These are phyloP conservation scores for Lepidurus couesii DNA, from an alignment of 1,140 invertebrate species.

Conservation along the genomic window DNA sequence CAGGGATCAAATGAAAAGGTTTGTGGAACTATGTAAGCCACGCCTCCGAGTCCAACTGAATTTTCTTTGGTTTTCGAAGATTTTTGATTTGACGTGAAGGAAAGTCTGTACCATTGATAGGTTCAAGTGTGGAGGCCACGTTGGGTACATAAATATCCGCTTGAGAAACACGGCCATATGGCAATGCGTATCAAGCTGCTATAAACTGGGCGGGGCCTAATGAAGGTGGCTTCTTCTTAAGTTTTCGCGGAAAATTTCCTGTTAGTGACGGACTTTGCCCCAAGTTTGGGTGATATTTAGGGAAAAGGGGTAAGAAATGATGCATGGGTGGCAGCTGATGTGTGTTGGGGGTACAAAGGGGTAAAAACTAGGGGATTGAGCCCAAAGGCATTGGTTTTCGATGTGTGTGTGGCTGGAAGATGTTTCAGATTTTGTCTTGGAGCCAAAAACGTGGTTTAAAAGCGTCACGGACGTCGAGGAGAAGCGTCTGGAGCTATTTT, in stretches of 20 bases:
- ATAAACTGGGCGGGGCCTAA: background rate
- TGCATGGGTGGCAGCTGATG: background rate
- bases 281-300: no score
- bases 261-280: no score
- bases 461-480: background rate
- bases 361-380: background rate
- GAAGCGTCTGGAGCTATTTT: constrained; percentile 12
- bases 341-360: background rate
- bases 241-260: no score
- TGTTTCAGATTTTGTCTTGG: background rate
- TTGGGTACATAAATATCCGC: background rate
- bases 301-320: no score
- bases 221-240: no score
- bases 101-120: background rate
- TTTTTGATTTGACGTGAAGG: background rate
- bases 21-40: background rate
- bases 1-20: background rate
- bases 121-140: constrained; percentile 8
- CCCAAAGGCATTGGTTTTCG: no score
- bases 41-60: no score
- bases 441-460: background rate
- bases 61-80: background rate
- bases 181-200: background rate
- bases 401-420: background rate
- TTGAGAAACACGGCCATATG: background rate